A percentile compares a stretch with the other conserved stretches of the same genome.
Conservation (phyloP, 2,113 vertebrate species). For the Cheirogaleus medius region DNA sequence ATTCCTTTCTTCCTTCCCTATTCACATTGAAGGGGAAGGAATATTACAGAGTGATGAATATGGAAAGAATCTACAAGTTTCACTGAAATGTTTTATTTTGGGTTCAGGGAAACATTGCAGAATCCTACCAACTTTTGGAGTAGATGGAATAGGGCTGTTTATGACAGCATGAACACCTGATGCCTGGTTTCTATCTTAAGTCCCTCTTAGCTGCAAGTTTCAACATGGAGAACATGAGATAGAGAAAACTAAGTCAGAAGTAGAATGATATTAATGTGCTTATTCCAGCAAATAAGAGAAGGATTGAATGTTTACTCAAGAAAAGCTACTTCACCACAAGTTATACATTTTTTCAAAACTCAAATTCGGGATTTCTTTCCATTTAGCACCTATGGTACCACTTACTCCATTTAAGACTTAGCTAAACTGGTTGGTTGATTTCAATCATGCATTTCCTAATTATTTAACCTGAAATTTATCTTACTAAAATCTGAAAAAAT, state of each 20-base stretch:
- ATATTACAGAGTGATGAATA: background rate
- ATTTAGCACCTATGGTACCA: background rate
- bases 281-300: background rate
- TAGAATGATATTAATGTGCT: background rate
- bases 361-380: background rate
- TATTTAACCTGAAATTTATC: background rate
- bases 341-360: background rate
- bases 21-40: background rate
- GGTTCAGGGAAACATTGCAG: background rate
- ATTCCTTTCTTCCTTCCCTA: background rate
- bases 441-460: background rate
- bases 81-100: background rate
- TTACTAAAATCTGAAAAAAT: constrained; percentile 40
- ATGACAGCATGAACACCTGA: too few species aligned
- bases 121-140: background rate
- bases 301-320: background rate
- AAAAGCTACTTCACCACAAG: background rate
- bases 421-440: background rate
- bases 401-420: background rate
- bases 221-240: background rate
- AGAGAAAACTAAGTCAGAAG: background rate
- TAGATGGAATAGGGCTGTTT: background rate
- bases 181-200: background rate
- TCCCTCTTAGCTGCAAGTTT: background rate
- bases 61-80: background rate